Evolutionary conservation across 2,797 vertebrate genomes (phyloP), one percentile per base, ranked within the genome.

Genomic region (Pagetopsis macropterus): DNA sequence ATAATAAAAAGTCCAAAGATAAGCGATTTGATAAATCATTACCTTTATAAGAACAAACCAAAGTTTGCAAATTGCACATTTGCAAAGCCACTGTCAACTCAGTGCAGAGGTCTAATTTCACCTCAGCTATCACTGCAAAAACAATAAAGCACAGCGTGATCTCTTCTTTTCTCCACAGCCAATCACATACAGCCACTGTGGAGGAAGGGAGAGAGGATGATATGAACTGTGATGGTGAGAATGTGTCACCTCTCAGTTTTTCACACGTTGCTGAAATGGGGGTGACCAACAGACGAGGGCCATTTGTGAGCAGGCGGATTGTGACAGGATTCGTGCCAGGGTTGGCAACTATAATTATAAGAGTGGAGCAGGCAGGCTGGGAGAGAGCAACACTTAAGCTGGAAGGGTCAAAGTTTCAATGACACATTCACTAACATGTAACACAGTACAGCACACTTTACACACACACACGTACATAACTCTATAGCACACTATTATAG

Each of bases 321-420:
- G 78, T 84, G 89, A 88, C 84, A 86, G 74, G 78, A 83, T 84
- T 91, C 86, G 84, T 89, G 86, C 91, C 89, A 85, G 64, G 64
- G 51, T 86, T 88, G 86, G 80, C 82, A 89, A 89, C 78, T 92
- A 78, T 90, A 92, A 93, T 91, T 93, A 92, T 83, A 78, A 64
- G 66, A 85, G 59, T 62, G 13, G 70, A 84, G 84, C 65, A 75
- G 70, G 57, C 77, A 61, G 77, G 72, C 77, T 79, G 78, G 72
- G 68, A 83, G 75, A 76, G 81, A 86, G 64, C 57, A 79, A 79
- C 63, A 77, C 81, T 83, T 67, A 72, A 58, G 70, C 59, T 70
- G 55, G 41, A 68, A 71, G 79, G 86, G 84, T 90, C 84, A 89
- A 62, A 31, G 52, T 83, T 90, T 93, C 72, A 88, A 79, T 80